Evolutionary conservation across 1,140 invertebrate species (phyloP).

Genomic region (Diachasmimorpha longicaudata): DNA sequence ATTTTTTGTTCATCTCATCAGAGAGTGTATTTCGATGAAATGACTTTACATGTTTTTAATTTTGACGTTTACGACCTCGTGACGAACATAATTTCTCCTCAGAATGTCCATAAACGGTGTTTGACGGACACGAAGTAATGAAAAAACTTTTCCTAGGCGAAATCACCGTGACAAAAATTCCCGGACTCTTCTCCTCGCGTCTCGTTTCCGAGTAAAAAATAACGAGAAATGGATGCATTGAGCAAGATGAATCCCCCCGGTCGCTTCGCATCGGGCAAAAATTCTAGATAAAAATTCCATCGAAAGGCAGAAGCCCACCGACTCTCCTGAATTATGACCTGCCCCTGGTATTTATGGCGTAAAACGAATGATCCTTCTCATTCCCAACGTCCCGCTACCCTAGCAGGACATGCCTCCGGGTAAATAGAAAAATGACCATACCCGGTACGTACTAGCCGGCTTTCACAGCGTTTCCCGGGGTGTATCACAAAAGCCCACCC

Average conservation of each 20-base stretch:
- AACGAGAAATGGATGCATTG: not conserved
- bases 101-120: too few species aligned
- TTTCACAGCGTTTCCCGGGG: not conserved
- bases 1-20: too few species aligned
- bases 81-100: too few species aligned
- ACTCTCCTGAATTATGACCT: constrained; percentile 17
- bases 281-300: constrained; percentile 19
- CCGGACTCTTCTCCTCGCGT: not conserved
- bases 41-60: too few species aligned
- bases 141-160: too few species aligned
- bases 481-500: constrained; percentile 17
- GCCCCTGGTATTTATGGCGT: constrained; percentile 19
- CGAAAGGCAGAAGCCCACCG: not conserved
- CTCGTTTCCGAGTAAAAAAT: too few species aligned
- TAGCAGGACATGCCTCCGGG: not conserved
- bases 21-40: too few species aligned
- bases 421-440: constrained; percentile 12
- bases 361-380: constrained; percentile 13
- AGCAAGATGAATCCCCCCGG: not conserved
- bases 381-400: not conserved
- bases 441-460: not conserved
- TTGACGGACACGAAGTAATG: too few species aligned
- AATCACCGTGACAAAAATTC: not conserved
- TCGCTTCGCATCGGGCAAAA: not conserved
- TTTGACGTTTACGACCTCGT: too few species aligned